These are phyloP conservation scores for Turritopsis rubra DNA, from an alignment of 30 jellyfish, hydroid and myxozoan species.

Conservation along the genomic window DNA sequence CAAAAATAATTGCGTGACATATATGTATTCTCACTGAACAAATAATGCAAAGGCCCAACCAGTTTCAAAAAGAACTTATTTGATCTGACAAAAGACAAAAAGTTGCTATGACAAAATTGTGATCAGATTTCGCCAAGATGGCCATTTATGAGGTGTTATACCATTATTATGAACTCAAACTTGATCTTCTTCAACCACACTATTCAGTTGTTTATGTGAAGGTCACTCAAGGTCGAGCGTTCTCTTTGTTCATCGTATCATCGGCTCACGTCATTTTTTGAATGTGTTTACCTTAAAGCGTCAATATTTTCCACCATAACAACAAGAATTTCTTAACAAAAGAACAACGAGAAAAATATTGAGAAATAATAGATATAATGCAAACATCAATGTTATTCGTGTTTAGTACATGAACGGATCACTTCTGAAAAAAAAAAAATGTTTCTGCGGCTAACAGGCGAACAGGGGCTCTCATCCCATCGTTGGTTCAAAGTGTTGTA, in stretches of 20 bases:
- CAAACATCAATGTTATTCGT: background rate
- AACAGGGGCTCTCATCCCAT: no score
- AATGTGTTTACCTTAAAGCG: background rate
- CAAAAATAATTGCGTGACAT: background rate
- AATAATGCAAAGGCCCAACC: background rate
- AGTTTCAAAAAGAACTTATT: background rate
- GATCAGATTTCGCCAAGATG: background rate
- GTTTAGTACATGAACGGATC: background rate
- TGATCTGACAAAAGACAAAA: conserved; percentile 4
- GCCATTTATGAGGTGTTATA: background rate
- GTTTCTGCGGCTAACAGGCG: no score
- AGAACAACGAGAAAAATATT: background rate
- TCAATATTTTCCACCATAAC: background rate
- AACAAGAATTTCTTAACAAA: background rate
- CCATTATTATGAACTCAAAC: background rate
- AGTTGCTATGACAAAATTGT: background rate
- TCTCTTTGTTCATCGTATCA: background rate
- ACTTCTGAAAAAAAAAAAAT: no score
- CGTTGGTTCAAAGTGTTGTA: no score
- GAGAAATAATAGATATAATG: background rate
- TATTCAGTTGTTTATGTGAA: background rate
- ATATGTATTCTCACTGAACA: background rate
- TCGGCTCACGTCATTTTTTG: background rate
- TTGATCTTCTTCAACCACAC: background rate
- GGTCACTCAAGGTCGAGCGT: background rate